Conservation (phyloP, 2,113 vertebrate species). For the Mus spicilegus region DNA sequence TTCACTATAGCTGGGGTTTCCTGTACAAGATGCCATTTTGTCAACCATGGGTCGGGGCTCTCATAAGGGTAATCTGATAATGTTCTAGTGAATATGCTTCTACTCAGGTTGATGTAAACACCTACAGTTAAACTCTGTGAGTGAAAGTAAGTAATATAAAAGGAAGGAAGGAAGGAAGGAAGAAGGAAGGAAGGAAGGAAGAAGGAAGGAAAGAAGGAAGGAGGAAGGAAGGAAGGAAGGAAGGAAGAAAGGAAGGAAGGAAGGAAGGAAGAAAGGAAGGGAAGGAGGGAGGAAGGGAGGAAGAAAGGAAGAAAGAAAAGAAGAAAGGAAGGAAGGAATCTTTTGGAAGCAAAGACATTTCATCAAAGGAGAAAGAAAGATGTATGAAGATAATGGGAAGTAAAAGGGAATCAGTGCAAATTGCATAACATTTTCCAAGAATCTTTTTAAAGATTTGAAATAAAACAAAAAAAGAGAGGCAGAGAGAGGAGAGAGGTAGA, state of each 20-base stretch:
- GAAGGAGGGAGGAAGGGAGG: too few species aligned
- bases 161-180: background rate
- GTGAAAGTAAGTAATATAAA: too few species aligned
- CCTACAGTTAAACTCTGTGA: too few species aligned
- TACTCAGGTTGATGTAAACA: background rate
- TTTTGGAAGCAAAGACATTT: background rate
- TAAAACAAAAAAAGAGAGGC: background rate
- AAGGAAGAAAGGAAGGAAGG: background rate
- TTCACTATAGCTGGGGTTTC: background rate
- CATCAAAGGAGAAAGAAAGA: background rate
- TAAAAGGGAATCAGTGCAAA: background rate
- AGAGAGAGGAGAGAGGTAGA: background rate
- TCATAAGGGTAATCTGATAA: background rate
- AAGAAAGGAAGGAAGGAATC: background rate
- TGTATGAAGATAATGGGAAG: background rate
- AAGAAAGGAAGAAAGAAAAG: background rate
- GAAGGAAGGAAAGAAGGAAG: too few species aligned
- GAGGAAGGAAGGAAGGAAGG: too few species aligned
- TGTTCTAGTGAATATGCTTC: background rate
- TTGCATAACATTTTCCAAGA: background rate
- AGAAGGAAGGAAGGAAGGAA: background rate
- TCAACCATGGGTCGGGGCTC: background rate
- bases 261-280: background rate
- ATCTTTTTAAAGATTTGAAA: background rate
- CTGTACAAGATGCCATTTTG: too few species aligned